A percentile compares a stretch with the other conserved stretches of the same genome.
These are phyloP conservation scores for Caracal caracal DNA, from an alignment of 2,113 vertebrate species.

Conservation along the genomic window DNA sequence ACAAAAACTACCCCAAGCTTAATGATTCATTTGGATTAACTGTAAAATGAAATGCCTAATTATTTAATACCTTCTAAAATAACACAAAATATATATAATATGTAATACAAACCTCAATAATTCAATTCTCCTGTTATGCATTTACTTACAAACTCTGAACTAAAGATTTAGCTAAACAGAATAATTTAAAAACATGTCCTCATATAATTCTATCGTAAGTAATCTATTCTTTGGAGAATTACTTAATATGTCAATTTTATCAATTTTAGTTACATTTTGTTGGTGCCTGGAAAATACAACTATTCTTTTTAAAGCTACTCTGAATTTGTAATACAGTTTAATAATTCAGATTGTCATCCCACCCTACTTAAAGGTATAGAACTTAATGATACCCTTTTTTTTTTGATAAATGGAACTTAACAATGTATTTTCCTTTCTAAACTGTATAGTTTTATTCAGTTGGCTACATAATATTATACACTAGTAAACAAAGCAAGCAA, in stretches of 20 bases:
- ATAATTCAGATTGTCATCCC: conserved; percentile 51
- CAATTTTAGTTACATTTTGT: conserved; percentile 60
- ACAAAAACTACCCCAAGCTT: conserved; percentile 49
- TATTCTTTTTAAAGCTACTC: conserved; percentile 36
- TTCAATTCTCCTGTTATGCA: conserved; percentile 49
- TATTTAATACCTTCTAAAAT: conserved; percentile 70
- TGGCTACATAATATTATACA: conserved; percentile 44
- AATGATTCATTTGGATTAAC: conserved; percentile 65
- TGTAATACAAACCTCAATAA: conserved; percentile 68
- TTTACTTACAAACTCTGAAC: conserved; percentile 70
- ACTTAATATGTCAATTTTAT: conserved; percentile 43
- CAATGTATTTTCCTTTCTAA: conserved; percentile 64
- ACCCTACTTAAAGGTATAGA: conserved; percentile 45
- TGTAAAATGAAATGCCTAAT: conserved; percentile 73
- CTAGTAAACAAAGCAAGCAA: conserved; percentile 80
- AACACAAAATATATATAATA: conserved; percentile 76
- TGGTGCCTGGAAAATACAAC: conserved; percentile 58
- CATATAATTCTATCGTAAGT: conserved; percentile 55
- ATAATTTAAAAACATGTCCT: conserved; percentile 44
- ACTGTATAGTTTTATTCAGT: conserved; percentile 57
- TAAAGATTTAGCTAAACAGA: conserved; percentile 48
- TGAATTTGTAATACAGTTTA: conserved; percentile 34
- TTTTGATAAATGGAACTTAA: conserved; percentile 57
- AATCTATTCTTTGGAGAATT: conserved; percentile 49
- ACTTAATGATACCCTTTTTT: conserved; percentile 32